Evolutionary conservation across 2,888 invertebrate genomes (phyloP), one percentile per base, ranked within the genome.

Genomic region (Polymixis lichenea): DNA sequence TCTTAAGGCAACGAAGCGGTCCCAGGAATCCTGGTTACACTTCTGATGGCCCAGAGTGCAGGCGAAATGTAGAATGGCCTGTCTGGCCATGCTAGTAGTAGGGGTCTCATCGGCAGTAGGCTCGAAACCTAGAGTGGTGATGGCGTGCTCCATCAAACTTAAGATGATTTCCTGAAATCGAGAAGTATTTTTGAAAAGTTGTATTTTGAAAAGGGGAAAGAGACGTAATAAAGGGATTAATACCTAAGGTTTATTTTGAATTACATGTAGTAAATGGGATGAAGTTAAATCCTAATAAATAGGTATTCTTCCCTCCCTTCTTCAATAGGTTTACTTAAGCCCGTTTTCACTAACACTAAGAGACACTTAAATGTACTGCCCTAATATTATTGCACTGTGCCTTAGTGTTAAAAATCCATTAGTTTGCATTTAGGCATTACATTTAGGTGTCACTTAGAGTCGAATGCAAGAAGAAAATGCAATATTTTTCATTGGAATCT

Each of bases 1-100:
- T 68, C 88, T 93, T 89, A 94, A 88, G 5, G 84, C 86, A 51
- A 88, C 70, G 72, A 95, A 96, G 83, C 90, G 90, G 2, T 89
- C 83, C 61, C 89, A 85, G 0, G 95, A 94, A 49, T 97, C 95
- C 0, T 92, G 85, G 0, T 97, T 91, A 86, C 98, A 98, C 13
- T 93, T 93, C 2, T 91, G 80, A 60, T 97, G 95, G 4, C 97
- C 97, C 66, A 97, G 95, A 70, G 95, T 94, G 89, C 98, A 98
- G 11, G 98, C 97, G 94, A 98, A 98, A 68, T 96, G 95, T 9
- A 98, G 87, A 0, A 97, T 92, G 69, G 96, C 94, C 19, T 96
- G 96, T 8, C 98, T 97, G 49, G 97, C 96, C 77, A 95, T 87
- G 32, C 90, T 95, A 0, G 83, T 87, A 0, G 96, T 96, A 0